A percentile compares a stretch with the other conserved stretches of the same genome.
Evolutionary conservation across 2,797 vertebrate genomes (phyloP).

Genomic region (Poeciliopsis infans): DNA sequence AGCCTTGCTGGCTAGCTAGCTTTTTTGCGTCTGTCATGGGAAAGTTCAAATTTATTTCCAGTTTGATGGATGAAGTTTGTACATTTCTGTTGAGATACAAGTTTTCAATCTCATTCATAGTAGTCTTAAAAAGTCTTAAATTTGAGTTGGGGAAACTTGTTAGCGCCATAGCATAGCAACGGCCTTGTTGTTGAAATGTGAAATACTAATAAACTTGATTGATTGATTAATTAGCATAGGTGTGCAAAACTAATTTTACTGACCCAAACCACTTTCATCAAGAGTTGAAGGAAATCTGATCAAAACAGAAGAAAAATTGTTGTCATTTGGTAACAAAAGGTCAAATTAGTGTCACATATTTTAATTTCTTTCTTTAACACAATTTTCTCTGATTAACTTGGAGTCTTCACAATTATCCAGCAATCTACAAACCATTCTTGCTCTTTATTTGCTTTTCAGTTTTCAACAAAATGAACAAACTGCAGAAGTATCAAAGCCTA

Average conservation of each 20-base stretch:
- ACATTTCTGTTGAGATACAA: no score
- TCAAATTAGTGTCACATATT: background rate
- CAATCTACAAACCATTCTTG: background rate
- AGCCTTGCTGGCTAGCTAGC: no score
- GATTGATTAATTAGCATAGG: background rate
- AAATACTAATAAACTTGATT: no score
- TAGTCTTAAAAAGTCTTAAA: no score
- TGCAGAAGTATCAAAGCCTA: background rate
- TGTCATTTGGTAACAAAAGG: background rate
- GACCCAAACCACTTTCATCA: background rate
- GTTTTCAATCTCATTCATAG: no score
- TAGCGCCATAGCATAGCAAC: no score
- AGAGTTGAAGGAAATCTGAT: background rate
- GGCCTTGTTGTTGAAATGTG: no score
- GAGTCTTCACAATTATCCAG: background rate
- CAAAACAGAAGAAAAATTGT: background rate
- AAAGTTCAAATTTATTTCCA: no score
- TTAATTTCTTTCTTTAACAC: no score
- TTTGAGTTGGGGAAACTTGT: no score
- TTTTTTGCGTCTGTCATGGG: no score
- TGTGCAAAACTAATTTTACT: background rate
- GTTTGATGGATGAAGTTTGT: no score
- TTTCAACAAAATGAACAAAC: conserved; percentile 2
- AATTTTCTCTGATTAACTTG: background rate
- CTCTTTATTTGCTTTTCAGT: background rate